A percentile compares a stretch with the other conserved stretches of the same genome.
These are phyloP conservation scores for Ophthalmolycus amberensis DNA, from an alignment of 2,113 vertebrate genomes.

Conservation along the genomic window DNA sequence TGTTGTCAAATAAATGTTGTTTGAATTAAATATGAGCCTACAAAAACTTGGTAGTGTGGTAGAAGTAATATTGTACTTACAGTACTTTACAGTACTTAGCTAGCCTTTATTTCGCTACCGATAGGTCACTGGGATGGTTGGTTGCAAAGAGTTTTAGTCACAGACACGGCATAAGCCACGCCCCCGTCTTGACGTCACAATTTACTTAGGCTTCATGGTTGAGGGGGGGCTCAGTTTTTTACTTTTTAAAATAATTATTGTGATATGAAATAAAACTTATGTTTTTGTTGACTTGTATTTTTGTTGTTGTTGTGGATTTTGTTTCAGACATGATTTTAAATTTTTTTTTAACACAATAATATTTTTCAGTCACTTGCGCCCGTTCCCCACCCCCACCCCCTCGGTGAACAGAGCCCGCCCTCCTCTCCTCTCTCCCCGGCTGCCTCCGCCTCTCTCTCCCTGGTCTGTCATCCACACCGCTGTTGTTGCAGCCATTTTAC, in stretches of 20 bases:
- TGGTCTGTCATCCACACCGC: constrained; percentile 68
- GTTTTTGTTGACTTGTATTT: background rate
- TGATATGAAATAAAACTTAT: background rate
- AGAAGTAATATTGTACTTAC: background rate
- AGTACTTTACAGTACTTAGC: background rate
- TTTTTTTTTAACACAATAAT: background rate
- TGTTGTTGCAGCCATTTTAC: constrained; percentile 81
- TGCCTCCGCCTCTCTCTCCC: constrained; percentile 63
- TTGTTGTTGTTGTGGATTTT: background rate
- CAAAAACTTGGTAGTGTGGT: background rate
- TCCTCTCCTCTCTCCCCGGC: constrained; percentile 55
- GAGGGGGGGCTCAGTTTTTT: background rate
- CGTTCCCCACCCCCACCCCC: constrained; percentile 55
- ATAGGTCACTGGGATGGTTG: background rate
- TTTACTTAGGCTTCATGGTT: background rate
- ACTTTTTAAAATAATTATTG: background rate
- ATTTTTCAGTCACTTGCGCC: constrained; percentile 6
- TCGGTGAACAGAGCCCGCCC: constrained; percentile 64
- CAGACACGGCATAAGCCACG: background rate
- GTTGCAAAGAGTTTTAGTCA: no score
- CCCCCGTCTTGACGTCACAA: background rate
- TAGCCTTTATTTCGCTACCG: background rate
- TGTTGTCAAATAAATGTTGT: no score
- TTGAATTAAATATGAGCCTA: background rate
- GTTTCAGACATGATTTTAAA: background rate